Base-by-base conservation (phyloP, 2,113 vertebrate genomes). In the Onychostoma macrolepis region DNA sequence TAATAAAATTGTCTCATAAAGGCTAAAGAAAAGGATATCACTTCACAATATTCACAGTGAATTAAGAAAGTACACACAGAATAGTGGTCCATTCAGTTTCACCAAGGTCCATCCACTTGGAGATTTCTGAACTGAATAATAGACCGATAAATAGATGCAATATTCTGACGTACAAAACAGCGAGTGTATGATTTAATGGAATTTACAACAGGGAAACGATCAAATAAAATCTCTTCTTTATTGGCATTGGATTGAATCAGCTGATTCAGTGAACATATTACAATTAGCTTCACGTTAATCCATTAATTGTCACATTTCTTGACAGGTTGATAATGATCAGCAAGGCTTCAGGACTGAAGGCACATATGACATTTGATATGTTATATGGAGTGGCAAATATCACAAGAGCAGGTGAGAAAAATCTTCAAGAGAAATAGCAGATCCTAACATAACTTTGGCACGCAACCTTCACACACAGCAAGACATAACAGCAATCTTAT, bases 401-500 rank as follows among this genome's bases (percentile, higher is more conserved):
- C 41, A 69, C 26, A 30, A 83, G 63, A 69, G 38, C 15, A 69
- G 17, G 58, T 67, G 80, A 63, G 61, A 82, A 82, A 45, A 65
- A 43, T 26, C 36, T 24, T 26, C n/a, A 28, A 77, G 75, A 30
- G 74, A 77, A 77, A 77, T 43, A 77, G 26, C 43, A 50, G 36
- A 38, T 80, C 24, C 77, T 61, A 38, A 33, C 9, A 79, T 61
- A 43, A 28, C 3, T 2, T 1, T 81, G 58, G 41, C 80, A 33
- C 1, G 41, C 41, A 69, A 69, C 28, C 26, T 50, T 83, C 80
- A 83, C 79, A 83, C 87, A 67, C 56, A 87, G 77, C 45, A 67
- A 80, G n/a, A 67, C 65, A 36, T 1, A 67, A 71, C 33, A 71
- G 33, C 21, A 36, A 71, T 1, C 8, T 61, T 26, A 30, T 17